Evolutionary conservation across 1,140 invertebrate species (phyloP).

Genomic region (Tetramorium alpestre): DNA sequence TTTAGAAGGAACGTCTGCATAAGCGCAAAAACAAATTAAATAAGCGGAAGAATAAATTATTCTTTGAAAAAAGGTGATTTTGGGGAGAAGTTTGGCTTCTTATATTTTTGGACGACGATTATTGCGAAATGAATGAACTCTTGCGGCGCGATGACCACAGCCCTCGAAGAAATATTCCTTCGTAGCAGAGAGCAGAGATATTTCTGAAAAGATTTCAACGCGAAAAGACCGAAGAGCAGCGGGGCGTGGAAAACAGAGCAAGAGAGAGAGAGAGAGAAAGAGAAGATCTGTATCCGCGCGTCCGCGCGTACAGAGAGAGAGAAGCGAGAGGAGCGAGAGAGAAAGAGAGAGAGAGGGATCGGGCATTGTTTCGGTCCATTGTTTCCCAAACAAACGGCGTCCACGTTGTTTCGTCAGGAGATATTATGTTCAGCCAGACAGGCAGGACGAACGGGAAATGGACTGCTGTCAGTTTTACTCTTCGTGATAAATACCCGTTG

Average conservation of each 20-base stretch:
- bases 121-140: neutral
- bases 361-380: slow-evolving; percentile 85
- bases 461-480: slow-evolving; percentile 85
- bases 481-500: slow-evolving; percentile 82
- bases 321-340: slow-evolving; percentile 17
- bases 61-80: neutral
- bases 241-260: slow-evolving; percentile 62
- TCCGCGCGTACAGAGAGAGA: slow-evolving; percentile 54
- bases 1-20: neutral
- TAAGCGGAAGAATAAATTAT: neutral
- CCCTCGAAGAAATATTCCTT: slow-evolving; percentile 34
- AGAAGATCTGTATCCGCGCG: slow-evolving; percentile 64
- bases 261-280: slow-evolving; percentile 55
- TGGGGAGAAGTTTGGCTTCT: neutral
- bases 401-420: slow-evolving; percentile 85
- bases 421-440: slow-evolving; percentile 84
- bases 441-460: slow-evolving; percentile 84
- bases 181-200: neutral
- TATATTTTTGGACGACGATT: neutral
- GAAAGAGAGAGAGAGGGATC: slow-evolving; percentile 64
- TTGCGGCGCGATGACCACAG: neutral
- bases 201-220: slow-evolving; percentile 40
- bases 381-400: slow-evolving; percentile 85
- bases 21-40: neutral
- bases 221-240: slow-evolving; percentile 63